Conservation (phyloP, 2,113 vertebrate genomes). For the Phodopus roborovskii region DNA sequence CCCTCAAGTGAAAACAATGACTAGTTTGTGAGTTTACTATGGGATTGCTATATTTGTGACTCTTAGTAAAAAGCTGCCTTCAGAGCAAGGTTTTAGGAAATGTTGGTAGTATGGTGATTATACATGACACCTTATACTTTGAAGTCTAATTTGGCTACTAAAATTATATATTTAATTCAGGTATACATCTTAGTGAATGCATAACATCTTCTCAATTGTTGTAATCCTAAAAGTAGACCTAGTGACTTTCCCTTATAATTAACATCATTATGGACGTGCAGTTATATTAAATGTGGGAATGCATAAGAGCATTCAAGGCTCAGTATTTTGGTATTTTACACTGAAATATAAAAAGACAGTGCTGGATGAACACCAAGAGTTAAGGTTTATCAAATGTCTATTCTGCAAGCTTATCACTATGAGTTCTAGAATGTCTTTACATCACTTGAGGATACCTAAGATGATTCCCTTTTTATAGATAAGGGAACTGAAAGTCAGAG, state of each 20-base stretch:
- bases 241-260: neutral
- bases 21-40: neutral
- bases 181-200: constrained; percentile 1
- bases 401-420: neutral
- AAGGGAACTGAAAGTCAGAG: constrained; percentile 5
- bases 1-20: neutral
- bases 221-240: neutral
- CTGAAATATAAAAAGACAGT: neutral
- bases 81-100: neutral
- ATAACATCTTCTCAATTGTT: neutral
- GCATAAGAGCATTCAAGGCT: neutral
- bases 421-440: constrained; percentile 14
- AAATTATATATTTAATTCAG: neutral
- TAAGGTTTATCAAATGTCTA: neutral
- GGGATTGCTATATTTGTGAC: neutral
- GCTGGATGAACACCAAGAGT: neutral
- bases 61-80: neutral
- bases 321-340: neutral
- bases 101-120: neutral
- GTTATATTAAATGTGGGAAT: neutral
- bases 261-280: neutral
- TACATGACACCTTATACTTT: neutral
- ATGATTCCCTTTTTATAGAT: neutral
- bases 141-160: neutral
- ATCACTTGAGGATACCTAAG: neutral